A percentile compares a stretch with the other conserved stretches of the same genome.
These are phyloP conservation scores for Xestia sexstrigata DNA, from an alignment of 2,888 invertebrate genomes.

Conservation along the genomic window DNA sequence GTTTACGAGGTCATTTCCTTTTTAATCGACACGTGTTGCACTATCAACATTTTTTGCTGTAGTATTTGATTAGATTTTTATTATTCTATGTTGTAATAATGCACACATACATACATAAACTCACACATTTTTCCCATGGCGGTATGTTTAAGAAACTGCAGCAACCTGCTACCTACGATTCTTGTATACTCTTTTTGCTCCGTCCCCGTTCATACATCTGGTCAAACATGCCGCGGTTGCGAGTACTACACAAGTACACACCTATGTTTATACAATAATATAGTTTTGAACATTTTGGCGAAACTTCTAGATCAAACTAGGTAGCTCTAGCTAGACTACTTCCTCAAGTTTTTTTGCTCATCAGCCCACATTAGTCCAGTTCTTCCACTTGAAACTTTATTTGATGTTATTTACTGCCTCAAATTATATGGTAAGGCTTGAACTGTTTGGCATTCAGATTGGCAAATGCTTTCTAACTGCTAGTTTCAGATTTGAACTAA, in stretches of 20 bases:
- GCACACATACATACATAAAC: neutral
- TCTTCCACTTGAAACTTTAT: constrained; percentile 4
- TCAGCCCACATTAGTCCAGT: neutral
- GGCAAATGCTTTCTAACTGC: neutral
- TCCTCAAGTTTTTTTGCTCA: constrained; percentile 12
- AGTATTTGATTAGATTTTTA: neutral
- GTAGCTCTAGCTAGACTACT: neutral
- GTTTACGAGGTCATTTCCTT: constrained; percentile 52
- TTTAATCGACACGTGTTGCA: constrained; percentile 32
- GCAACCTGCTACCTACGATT: neutral
- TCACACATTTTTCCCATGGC: neutral
- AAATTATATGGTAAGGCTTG: constrained; percentile 39
- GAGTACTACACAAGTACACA: neutral
- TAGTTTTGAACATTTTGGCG: neutral
- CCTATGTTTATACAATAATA: neutral
- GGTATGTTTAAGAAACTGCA: neutral
- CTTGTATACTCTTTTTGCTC: neutral
- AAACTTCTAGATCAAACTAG: neutral
- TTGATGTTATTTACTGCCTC: constrained; percentile 40
- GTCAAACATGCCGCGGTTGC: neutral
- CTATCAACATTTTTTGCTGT: constrained; percentile 24
- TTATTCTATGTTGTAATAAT: neutral
- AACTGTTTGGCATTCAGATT: neutral
- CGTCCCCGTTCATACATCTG: neutral
- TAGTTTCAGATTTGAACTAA: neutral